Evolutionary conservation across 2,113 vertebrate species (phyloP).

Genomic region (Echinops telfairi): DNA sequence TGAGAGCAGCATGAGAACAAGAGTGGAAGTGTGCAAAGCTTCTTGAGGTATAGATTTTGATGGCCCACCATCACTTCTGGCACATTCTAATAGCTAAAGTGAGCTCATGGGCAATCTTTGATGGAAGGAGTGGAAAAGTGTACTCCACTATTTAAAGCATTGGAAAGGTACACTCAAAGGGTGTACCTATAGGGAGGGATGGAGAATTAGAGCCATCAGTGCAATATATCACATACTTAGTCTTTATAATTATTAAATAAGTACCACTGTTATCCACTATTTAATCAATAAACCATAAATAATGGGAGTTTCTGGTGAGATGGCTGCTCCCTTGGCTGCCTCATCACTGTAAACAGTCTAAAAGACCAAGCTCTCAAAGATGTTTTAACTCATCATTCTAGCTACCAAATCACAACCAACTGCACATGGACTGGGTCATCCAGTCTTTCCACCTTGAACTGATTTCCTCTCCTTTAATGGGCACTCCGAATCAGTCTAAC

Average conservation of each 20-base stretch:
- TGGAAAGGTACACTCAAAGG: not conserved
- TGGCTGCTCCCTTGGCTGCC: not conserved
- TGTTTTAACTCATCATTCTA: not conserved
- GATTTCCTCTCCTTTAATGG: not conserved
- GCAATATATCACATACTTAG: not conserved
- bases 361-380: not conserved
- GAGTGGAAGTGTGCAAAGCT: not conserved
- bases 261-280: not conserved
- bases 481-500: not conserved
- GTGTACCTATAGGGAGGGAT: too few species aligned
- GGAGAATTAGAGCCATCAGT: not conserved
- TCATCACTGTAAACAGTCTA: not conserved
- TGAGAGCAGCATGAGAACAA: not conserved
- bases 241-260: slow-evolving; percentile 2
- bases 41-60: not conserved
- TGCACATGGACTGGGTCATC: not conserved
- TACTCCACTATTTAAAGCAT: not conserved
- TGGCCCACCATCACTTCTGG: not conserved
- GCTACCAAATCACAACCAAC: not conserved
- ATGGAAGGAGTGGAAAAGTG: not conserved
- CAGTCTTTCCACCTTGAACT: not conserved
- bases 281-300: slow-evolving; percentile 32
- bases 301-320: not conserved
- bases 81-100: not conserved
- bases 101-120: not conserved